Base-by-base conservation (phyloP, 2,888 invertebrate species). In the Palloptera scutellata region DNA sequence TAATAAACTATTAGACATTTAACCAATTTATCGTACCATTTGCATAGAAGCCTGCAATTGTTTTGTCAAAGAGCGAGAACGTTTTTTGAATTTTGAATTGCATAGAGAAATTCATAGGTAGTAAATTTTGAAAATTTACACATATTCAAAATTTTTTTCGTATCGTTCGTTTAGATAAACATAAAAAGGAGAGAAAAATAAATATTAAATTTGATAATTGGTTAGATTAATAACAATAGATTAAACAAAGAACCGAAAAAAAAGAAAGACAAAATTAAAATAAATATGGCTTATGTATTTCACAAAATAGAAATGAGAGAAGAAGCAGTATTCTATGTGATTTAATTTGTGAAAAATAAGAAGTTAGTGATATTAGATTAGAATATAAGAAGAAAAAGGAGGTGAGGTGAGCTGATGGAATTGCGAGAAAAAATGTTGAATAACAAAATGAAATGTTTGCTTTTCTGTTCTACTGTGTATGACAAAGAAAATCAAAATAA, bases 11-110 rank as follows among this genome's bases (percentile, higher is more conserved):
- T 73, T 65, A 75, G 71, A 75, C 69, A 74, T 74, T 65, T 73
- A 67, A 79, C 79, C 79, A 82, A 82, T 83, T 81, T 78, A 78
- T 78, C 83, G 80, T 83, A 83, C 83, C 83, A 83, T 83, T 81
- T 83, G 83, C 77, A 83, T 79, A 74, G 83, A 83, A 76, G 83
- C 83, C 83, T 83, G 77, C 75, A 77, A 72, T 70, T 73, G 68
- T 69, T 67, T 64, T 62, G 51, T 63, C 69, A 61, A 59, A 72
- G 55, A 69, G 68, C 30, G 17, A 48, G 48, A 20, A 43, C 42
- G 40, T 53, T 68, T 61, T 68, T 43, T 17, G 15, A 52, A 12
- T 45, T 60, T 62, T 53, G 19, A 41, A 41, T 51, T 43, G 12
- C 20, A 9, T 41, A 11, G 15, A 41, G 9, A 59, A 45, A 54